phyloP scores from a whole-genome alignment of 2,888 invertebrate species.

The Heliconius ismenius region DNA sequence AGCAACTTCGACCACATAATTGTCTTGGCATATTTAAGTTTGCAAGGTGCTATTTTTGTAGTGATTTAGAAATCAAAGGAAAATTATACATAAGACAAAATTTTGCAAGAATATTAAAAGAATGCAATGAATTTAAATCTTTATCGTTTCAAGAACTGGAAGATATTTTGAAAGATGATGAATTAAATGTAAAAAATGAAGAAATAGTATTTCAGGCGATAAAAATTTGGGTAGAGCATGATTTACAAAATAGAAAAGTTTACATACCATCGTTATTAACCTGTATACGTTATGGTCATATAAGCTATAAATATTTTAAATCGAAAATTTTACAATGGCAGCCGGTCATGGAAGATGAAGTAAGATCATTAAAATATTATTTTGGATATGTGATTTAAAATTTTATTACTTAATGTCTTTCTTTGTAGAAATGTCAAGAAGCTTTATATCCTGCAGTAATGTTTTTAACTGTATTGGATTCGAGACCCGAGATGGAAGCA shows the following conservation, averaged over 20 bases:
- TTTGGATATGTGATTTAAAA: not conserved
- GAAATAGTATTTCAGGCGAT: conserved; percentile 88
- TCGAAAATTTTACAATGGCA: conserved; percentile 81
- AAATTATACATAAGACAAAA: conserved; percentile 82
- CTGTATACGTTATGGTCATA: conserved; percentile 85
- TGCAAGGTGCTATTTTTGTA: conserved; percentile 86
- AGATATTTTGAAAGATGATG: conserved; percentile 85
- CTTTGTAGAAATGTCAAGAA: conserved; percentile 77
- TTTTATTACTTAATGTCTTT: conserved; percentile 10
- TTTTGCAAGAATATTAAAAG: conserved; percentile 83
- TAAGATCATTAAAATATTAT: conserved; percentile 46
- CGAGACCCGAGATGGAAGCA: conserved; percentile 73
- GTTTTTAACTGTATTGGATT: conserved; percentile 78
- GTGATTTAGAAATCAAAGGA: conserved; percentile 84
- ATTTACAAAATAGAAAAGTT: conserved; percentile 76
- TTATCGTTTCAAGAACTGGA: conserved; percentile 83
- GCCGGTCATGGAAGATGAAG: conserved; percentile 77
- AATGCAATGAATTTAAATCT: conserved; percentile 84
- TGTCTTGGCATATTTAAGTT: conserved; percentile 87
- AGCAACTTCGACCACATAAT: conserved; percentile 84
- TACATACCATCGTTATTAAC: conserved; percentile 83
- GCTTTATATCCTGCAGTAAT: conserved; percentile 79
- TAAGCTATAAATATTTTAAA: conserved; percentile 82
- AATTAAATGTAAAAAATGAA: conserved; percentile 87
- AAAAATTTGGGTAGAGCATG: conserved; percentile 86